These are phyloP conservation scores for Helogale parvula DNA, from an alignment of 2,113 vertebrate genomes.

Conservation along the genomic window DNA sequence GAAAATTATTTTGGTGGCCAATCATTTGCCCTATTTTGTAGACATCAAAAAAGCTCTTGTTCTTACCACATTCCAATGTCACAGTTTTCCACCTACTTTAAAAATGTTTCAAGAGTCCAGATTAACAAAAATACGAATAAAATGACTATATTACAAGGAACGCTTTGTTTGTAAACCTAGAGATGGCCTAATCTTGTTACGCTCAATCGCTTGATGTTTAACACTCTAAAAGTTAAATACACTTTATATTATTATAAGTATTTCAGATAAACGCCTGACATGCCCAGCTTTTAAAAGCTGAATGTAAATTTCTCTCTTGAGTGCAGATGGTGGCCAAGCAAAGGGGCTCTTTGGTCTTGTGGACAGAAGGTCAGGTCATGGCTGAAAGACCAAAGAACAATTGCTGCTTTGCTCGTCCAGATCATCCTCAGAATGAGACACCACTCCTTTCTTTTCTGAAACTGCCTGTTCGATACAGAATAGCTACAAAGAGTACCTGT, in stretches of 20 bases:
- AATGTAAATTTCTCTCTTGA: slow-evolving; percentile 81
- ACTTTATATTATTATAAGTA: slow-evolving; percentile 14
- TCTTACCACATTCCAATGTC: slow-evolving; percentile 58
- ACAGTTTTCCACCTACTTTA: slow-evolving; percentile 58
- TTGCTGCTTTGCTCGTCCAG: slow-evolving; percentile 76
- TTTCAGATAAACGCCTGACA: slow-evolving; percentile 10
- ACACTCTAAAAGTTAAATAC: slow-evolving; percentile 1
- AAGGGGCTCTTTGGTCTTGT: slow-evolving; percentile 72
- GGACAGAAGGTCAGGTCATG: slow-evolving; percentile 87
- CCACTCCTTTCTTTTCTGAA: slow-evolving; percentile 66
- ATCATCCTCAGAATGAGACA: slow-evolving; percentile 72
- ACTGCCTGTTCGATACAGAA: slow-evolving; percentile 37
- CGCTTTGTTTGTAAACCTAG: slow-evolving; percentile 16
- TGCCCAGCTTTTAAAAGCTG: slow-evolving; percentile 67
- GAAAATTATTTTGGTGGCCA: slow-evolving; percentile 45
- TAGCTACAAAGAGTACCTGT: slow-evolving; percentile 56
- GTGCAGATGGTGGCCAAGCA: slow-evolving; percentile 84
- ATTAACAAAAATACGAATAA: slow-evolving; percentile 51
- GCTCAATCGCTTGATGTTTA: not conserved
- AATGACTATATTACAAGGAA: slow-evolving; percentile 28
- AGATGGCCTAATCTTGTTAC: not conserved
- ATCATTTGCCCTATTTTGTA: slow-evolving; percentile 52
- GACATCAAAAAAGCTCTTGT: slow-evolving; percentile 71
- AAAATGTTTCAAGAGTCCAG: slow-evolving; percentile 48
- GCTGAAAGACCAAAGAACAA: slow-evolving; percentile 86